A percentile compares a stretch with the other conserved stretches of the same genome.
Evolutionary conservation across 1,140 invertebrate genomes (phyloP).

Genomic region (Hormaphis cornu): DNA sequence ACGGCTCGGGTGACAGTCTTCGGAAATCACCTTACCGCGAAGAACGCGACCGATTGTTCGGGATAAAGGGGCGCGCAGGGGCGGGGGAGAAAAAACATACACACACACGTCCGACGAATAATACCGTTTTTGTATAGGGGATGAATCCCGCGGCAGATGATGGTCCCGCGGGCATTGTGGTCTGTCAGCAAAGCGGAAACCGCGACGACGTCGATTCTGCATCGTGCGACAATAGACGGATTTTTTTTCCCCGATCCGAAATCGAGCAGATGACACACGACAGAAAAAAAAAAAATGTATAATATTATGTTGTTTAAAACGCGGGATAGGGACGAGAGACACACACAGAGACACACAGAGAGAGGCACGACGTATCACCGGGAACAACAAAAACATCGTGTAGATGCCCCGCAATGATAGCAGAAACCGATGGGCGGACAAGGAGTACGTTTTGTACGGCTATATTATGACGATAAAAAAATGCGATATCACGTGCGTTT

Average conservation of each 20-base stretch:
- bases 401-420: constrained; percentile 23
- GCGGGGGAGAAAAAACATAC: too few species aligned
- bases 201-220: constrained; percentile 5
- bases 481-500: neutral
- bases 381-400: constrained; percentile 27
- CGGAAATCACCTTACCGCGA: too few species aligned
- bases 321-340: neutral
- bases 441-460: neutral
- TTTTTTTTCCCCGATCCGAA: constrained; percentile 13
- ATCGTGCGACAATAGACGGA: neutral
- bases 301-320: neutral
- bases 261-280: constrained; percentile 27
- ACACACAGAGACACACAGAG: neutral
- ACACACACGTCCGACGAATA: too few species aligned
- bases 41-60: too few species aligned
- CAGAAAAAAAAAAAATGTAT: neutral
- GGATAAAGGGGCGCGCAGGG: too few species aligned
- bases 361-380: too few species aligned
- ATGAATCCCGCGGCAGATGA: constrained; percentile 4
- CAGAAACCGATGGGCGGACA: neutral
- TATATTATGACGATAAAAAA: too few species aligned
- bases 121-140: too few species aligned
- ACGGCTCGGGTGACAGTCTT: too few species aligned
- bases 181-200: constrained; percentile 24
- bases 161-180: neutral